Conservation (phyloP, 2,888 invertebrate species). For the Acronicta leporina region DNA sequence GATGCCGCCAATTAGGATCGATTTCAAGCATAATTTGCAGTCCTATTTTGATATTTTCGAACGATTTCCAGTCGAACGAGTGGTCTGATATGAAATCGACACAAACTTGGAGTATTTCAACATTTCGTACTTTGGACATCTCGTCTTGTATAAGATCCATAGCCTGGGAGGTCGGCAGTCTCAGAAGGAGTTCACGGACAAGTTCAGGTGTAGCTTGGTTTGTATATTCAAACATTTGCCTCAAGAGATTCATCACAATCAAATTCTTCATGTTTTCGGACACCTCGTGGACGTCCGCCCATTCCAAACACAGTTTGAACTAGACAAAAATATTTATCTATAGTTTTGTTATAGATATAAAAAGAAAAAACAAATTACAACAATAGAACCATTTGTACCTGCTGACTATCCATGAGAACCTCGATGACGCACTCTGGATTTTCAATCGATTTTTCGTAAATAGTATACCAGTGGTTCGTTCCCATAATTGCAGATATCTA, state of each 20-base stretch:
- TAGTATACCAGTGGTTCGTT: slow-evolving; percentile 89
- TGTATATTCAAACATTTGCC: slow-evolving; percentile 88
- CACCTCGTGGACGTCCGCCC: slow-evolving; percentile 91
- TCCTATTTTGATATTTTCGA: slow-evolving; percentile 91
- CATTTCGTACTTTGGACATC: slow-evolving; percentile 90
- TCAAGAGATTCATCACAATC: slow-evolving; percentile 86
- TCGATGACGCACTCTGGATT: slow-evolving; percentile 88
- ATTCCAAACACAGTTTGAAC: slow-evolving; percentile 91
- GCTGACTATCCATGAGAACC: slow-evolving; percentile 87
- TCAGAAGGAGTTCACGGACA: slow-evolving; percentile 88
- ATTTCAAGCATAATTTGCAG: slow-evolving; percentile 91
- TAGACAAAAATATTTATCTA: slow-evolving; percentile 68
- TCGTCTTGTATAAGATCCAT: slow-evolving; percentile 90
- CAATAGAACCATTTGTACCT: slow-evolving; percentile 66
- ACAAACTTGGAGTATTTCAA: slow-evolving; percentile 90
- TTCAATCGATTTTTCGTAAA: slow-evolving; percentile 88
- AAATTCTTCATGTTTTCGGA: slow-evolving; percentile 88
- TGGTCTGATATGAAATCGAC: slow-evolving; percentile 89
- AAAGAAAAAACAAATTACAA: not conserved
- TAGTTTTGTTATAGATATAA: not conserved
- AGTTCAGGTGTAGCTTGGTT: slow-evolving; percentile 78
- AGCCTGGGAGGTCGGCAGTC: slow-evolving; percentile 89
- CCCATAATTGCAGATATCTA: slow-evolving; percentile 89
- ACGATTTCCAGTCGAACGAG: slow-evolving; percentile 83
- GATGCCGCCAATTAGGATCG: slow-evolving; percentile 86